A percentile compares a stretch with the other conserved stretches of the same genome.
These are phyloP conservation scores for Drosophila prosaltans DNA, from an alignment of 1,140 invertebrate genomes.

Conservation along the genomic window DNA sequence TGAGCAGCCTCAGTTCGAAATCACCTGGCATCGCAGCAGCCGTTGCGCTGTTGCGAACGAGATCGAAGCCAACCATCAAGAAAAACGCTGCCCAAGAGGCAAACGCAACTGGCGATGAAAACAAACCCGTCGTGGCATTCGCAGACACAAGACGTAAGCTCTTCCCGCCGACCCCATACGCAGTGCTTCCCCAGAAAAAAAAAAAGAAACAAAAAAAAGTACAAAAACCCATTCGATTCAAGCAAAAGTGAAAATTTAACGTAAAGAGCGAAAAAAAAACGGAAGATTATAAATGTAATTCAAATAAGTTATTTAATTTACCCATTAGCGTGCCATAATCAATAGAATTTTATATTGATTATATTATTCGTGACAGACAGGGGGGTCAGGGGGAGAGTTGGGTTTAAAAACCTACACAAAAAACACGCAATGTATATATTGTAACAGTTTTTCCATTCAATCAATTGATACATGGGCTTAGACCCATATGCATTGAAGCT, in stretches of 20 bases:
- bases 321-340: conserved; percentile 13
- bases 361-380: not conserved
- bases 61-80: conserved; percentile 66
- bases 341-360: conserved; percentile 3
- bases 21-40: conserved; percentile 22
- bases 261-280: conserved; percentile 12
- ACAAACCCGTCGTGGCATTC: conserved; percentile 78
- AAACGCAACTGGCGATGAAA: conserved; percentile 69
- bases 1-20: conserved; percentile 41
- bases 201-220: conserved; percentile 21
- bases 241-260: conserved; percentile 26
- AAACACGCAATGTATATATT: conserved; percentile 30
- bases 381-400: too few relatives aligned
- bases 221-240: conserved; percentile 32
- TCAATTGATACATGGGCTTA: not conserved
- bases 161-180: conserved; percentile 32
- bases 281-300: conserved; percentile 14
- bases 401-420: not conserved
- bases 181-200: conserved; percentile 37
- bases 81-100: conserved; percentile 74
- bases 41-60: conserved; percentile 56
- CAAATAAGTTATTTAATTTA: conserved; percentile 11
- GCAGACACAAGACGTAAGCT: conserved; percentile 72
- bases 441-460: not conserved
- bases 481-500: not conserved